A percentile compares a stretch with the other conserved stretches of the same genome.
phyloP scores from a whole-genome alignment of 2,888 invertebrate genomes.

The Cheilosia grossa region DNA sequence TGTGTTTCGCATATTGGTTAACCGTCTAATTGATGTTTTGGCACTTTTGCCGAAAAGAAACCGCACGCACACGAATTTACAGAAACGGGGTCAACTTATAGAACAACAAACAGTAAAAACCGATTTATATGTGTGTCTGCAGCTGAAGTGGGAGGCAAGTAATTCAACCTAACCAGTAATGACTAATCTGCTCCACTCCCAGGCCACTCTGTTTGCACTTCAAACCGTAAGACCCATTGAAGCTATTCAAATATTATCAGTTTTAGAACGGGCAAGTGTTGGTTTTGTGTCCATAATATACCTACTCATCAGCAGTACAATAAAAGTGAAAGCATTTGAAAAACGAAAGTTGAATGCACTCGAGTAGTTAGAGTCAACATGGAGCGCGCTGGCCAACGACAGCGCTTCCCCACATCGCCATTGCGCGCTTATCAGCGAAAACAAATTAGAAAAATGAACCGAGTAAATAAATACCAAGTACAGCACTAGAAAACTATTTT shows the following conservation, averaged over 20 bases:
- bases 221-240: slow-evolving; percentile 33
- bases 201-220: slow-evolving; percentile 52
- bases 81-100: slow-evolving; percentile 54
- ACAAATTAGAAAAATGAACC: slow-evolving; percentile 58
- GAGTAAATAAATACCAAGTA: not conserved
- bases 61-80: slow-evolving; percentile 49
- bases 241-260: slow-evolving; percentile 61
- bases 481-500: slow-evolving; percentile 16
- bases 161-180: slow-evolving; percentile 41
- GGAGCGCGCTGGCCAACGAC: slow-evolving; percentile 11
- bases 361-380: slow-evolving; percentile 63
- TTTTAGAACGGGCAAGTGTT: slow-evolving; percentile 39
- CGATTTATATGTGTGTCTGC: slow-evolving; percentile 9
- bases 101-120: slow-evolving; percentile 35
- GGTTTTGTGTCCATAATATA: not conserved
- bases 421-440: slow-evolving; percentile 55
- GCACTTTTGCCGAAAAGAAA: slow-evolving; percentile 57
- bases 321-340: slow-evolving; percentile 72
- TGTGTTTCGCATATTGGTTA: slow-evolving; percentile 56
- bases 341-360: slow-evolving; percentile 73
- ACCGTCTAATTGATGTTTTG: slow-evolving; percentile 67
- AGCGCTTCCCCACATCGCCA: slow-evolving; percentile 34
- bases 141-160: slow-evolving; percentile 24
- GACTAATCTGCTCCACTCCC: slow-evolving; percentile 68
- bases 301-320: slow-evolving; percentile 21